phyloP scores from a whole-genome alignment of 1,140 invertebrate species.

The Caerostris darwini region DNA sequence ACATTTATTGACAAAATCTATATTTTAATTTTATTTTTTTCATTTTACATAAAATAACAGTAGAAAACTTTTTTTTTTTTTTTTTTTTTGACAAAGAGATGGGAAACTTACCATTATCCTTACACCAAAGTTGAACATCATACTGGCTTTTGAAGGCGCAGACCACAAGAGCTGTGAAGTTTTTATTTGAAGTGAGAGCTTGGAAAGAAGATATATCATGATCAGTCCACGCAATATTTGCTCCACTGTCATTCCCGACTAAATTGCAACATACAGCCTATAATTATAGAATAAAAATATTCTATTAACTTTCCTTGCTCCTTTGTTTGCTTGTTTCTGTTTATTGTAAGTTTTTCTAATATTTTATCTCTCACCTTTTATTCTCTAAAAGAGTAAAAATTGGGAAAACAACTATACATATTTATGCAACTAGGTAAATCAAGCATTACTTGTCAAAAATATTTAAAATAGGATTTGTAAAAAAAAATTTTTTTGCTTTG shows the following conservation, averaged over 20 bases:
- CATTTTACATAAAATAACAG: no score
- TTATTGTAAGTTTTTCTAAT: no score
- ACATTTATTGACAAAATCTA: no score
- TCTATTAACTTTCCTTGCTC: background rate
- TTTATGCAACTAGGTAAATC: no score
- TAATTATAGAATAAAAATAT: background rate
- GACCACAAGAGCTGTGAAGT: background rate
- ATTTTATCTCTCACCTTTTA: background rate
- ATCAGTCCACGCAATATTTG: conserved; percentile 21
- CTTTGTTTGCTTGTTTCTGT: no score
- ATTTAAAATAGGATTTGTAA: no score
- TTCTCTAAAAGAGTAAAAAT: background rate
- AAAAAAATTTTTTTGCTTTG: no score
- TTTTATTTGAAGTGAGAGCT: background rate
- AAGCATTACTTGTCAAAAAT: no score
- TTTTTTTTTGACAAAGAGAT: no score
- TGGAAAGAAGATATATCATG: conserved; percentile 33
- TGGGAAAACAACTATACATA: no score
- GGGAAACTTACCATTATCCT: conserved; percentile 11
- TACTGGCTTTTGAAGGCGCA: background rate
- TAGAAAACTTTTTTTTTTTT: no score
- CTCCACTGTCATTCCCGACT: background rate
- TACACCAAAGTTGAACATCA: conserved; percentile 26
- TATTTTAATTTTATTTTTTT: no score
- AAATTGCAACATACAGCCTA: conserved; percentile 62